Base-by-base conservation (phyloP, 2,113 vertebrate genomes). In the Hippocampus guttulatus region DNA sequence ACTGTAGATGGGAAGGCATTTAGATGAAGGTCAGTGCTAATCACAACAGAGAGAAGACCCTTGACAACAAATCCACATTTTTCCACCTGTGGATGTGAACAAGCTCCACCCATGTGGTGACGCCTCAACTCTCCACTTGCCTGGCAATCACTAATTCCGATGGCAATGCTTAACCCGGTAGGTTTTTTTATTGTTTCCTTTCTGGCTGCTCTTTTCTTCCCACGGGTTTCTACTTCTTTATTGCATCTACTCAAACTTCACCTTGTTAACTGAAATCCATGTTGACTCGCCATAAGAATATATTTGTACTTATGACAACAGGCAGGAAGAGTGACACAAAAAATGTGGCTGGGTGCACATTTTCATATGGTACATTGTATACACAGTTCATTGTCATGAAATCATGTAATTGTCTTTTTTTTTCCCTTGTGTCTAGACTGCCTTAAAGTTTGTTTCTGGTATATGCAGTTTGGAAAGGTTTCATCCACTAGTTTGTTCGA, bases 151-250 rank as follows among this genome's bases (percentile, higher is more conserved):
- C 73, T 73, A 69, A 78, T 54, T 83, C 69, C 47, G 45, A 91
- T 92, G 91, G 91, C 65, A 77, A 87, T 88, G 18, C 61, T 76
- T 77, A 79, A 89, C 12, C 47, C 0, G 83, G 91, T 92, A 85
- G 11, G 90, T 75, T 66, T 7, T 7, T 74, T 18, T 21, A 11
- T 73, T 70, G 6, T 30, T 64, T 3, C 5, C 21, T 21, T 38
- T 8, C 15, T 45, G 9, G 21, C 10, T 43, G 67, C 27, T 40
- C 3, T 3, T 55, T 2, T 45, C 25, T 66, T 21, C 33, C 2
- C 6, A 68, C 23, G 43, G 14, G 40, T 75, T 67, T 3, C 33
- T 11, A 3, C 20, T 21, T 57, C 1, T 20, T 69, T 25, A 20
- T 64, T 66, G 5, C 62, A 43, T 20, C 4, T 38, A 38, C 3